phyloP scores from a whole-genome alignment of 2,797 vertebrate species.

The Amblyopsis hoosieri region DNA sequence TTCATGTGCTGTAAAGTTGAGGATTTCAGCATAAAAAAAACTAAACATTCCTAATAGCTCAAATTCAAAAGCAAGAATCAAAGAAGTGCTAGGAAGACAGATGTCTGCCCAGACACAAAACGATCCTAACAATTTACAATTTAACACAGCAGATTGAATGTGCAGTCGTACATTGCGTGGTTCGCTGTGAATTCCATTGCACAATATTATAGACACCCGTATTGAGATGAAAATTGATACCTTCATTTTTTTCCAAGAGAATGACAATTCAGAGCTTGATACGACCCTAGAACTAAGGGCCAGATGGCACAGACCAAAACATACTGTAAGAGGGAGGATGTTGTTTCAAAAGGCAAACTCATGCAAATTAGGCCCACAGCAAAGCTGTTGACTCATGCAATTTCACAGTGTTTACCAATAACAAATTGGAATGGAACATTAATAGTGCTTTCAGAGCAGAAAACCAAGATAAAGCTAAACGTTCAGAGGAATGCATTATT shows the following conservation, averaged over 20 bases:
- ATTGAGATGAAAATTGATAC: slow-evolving; percentile 64
- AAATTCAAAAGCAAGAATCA: slow-evolving; percentile 43
- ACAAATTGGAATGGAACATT: slow-evolving; percentile 70
- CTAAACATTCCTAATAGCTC: slow-evolving; percentile 46
- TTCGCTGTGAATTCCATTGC: slow-evolving; percentile 39
- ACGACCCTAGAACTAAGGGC: slow-evolving; percentile 52
- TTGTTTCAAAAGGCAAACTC: slow-evolving; percentile 60
- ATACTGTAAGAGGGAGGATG: slow-evolving; percentile 64
- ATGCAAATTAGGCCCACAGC: slow-evolving; percentile 68
- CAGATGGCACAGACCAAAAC: slow-evolving; percentile 68
- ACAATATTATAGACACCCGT: slow-evolving; percentile 36
- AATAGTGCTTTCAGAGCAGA: slow-evolving; percentile 62
- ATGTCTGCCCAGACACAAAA: slow-evolving; percentile 56
- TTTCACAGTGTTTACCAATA: slow-evolving; percentile 77
- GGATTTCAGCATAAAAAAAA: slow-evolving; percentile 54
- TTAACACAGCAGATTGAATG: slow-evolving; percentile 43
- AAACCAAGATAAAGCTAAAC: slow-evolving; percentile 53
- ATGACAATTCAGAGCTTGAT: slow-evolving; percentile 50
- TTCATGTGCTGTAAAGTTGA: slow-evolving; percentile 57
- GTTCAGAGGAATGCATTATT: slow-evolving; percentile 58
- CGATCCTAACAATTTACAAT: slow-evolving; percentile 53
- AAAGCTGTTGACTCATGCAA: slow-evolving; percentile 67
- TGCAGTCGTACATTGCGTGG: slow-evolving; percentile 48
- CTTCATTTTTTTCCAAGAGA: slow-evolving; percentile 48
- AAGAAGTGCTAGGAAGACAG: slow-evolving; percentile 43